Conservation (phyloP, 2,113 vertebrate species). For the Ammodytes marinus region DNA sequence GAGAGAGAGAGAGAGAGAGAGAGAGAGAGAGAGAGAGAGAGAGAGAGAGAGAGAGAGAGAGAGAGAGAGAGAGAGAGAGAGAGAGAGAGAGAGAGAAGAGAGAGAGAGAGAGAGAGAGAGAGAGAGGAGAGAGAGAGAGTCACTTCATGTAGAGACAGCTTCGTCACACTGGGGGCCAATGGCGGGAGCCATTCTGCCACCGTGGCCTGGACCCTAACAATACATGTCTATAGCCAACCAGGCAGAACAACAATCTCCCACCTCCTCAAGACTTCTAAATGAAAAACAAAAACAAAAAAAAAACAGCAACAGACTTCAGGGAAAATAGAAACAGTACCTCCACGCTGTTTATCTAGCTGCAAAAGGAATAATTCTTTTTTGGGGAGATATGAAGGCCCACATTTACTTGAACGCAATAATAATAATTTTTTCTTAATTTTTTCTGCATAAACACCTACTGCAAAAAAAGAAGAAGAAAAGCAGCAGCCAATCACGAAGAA, state of each 20-base stretch:
- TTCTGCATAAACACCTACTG: not conserved
- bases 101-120: no score
- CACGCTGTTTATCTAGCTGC: not conserved
- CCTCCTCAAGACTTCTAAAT: conserved; percentile 47
- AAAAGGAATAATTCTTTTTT: not conserved
- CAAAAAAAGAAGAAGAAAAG: not conserved
- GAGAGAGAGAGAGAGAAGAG: no score
- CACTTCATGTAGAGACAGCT: conserved; percentile 81
- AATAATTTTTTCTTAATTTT: not conserved
- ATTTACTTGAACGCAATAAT: not conserved
- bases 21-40: no score
- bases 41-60: no score
- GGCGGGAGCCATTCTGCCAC: conserved; percentile 64
- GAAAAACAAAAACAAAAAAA: conserved; percentile 22
- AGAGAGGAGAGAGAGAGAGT: no score
- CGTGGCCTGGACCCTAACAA: conserved; percentile 58
- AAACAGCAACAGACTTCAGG: conserved; percentile 3
- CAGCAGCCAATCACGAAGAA: not conserved
- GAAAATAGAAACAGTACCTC: conserved; percentile 8
- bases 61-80: no score
- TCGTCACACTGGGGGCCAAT: conserved; percentile 71
- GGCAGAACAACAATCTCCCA: conserved; percentile 71
- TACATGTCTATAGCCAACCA: conserved; percentile 69
- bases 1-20: no score
- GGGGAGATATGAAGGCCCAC: not conserved